Evolutionary conservation across 2,888 invertebrate genomes (phyloP), one percentile per base, ranked within the genome.

Genomic region (Prenolepis imparis): DNA sequence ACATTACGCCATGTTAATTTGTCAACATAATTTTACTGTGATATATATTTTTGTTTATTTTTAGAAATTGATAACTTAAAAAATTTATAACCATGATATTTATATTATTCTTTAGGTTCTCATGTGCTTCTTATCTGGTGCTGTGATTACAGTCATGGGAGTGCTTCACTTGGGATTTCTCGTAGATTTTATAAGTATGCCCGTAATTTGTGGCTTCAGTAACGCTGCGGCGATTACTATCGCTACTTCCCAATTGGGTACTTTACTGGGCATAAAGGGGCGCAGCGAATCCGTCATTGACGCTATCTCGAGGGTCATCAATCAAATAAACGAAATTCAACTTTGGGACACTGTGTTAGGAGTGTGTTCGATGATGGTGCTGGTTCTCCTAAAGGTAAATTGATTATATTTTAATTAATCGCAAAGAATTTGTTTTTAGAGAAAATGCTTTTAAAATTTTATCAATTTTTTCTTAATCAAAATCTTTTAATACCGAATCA

Each of bases 311-410:
- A 87, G 96, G 90, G 96, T 97, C 84, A 95, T 97, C 87, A 92
- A 95, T 6, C 95, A 97, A 86, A 96, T 98, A 9, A 94, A 95
- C 1, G 95, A 97, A 0, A 95, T 96, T 0, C 95, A 95, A 44
- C 92, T 95, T 11, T 97, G 97, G 95, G 98, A 98, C 93, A 95
- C 96, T 0, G 83, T 97, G 18, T 94, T 98, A 11, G 98, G 98
- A 0, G 86, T 97, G 1, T 90, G 93, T 6, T 96, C 97, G 0
- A 96, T 98, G 64, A 86, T 96, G 3, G 90, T 96, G 11, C 94
- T 98, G 66, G 88, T 97, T 3, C 86, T 96, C 32, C 95, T 97
- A 73, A 96, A 97, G 95, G 97, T 97, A 95, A 94, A 93, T 92
- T 70, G 67, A 52, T 64, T 18, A 15, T n/a, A 48, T 12, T 4